Base-by-base conservation (phyloP, 2,888 invertebrate genomes). In the Helleia helle region DNA sequence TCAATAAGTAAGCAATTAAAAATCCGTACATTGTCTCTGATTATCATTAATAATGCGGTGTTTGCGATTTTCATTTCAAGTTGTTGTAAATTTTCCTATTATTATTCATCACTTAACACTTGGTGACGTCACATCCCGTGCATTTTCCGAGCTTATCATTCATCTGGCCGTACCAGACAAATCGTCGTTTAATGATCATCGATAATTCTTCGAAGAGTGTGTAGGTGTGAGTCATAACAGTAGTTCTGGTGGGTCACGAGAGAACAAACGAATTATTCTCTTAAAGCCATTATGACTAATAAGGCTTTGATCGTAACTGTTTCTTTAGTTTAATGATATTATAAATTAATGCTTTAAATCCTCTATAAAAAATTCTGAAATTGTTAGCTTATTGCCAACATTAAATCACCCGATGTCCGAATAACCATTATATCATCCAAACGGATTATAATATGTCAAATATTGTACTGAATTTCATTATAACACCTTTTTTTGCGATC, bases 191-290 rank as follows among this genome's bases (percentile, higher is more conserved):
- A 46, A 42, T 40, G 41, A 42, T 41, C 49, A 46, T 44, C 46
- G 51, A 51, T 24, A 22, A 44, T 59, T 55, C 56, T 41, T 31
- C 45, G 57, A 59, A 58, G 42, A 44, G 45, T 47, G 45, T 47
- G 55, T 59, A 43, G 56, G 50, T 22, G 56, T 72, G 72, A 72
- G 45, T 71, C 72, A 71, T 54, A 46, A 39, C 29, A 29, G 24
- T 30, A 30, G 14, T 39, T 30, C 29, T 9, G 30, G 24, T 17
- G 30, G 27, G 24, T 26, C 14, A 31, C 11, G 34, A 5, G n/a
- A 5, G 22, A 22, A 18, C 18, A 22, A 22, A 22, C 22, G 11
- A 34, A 18, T n/a, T n/a, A n/a, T 34, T 18, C 34, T 22, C 34
- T 18, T 12, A 18, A 31, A 15, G 17, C 12, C 22, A 22, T 34